phyloP scores from a whole-genome alignment of 2,888 invertebrate species.

The Labia minor region DNA sequence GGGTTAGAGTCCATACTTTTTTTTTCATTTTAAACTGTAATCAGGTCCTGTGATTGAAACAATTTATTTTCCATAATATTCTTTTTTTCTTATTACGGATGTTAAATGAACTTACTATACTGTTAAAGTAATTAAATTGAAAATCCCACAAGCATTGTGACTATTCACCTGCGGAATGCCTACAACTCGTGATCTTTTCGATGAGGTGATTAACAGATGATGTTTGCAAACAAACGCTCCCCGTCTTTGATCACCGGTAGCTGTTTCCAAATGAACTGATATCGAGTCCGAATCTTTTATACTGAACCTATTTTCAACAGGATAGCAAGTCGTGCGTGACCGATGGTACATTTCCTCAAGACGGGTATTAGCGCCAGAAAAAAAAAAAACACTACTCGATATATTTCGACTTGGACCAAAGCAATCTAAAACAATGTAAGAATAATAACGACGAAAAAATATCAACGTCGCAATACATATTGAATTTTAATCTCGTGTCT shows the following conservation, averaged over 20 bases:
- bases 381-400: not conserved
- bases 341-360: slow-evolving; percentile 2
- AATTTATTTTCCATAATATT: too few relatives aligned
- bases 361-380: slow-evolving; percentile 5
- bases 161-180: not conserved
- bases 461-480: too few relatives aligned
- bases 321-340: not conserved
- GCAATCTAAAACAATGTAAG: not conserved
- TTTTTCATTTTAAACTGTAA: too few relatives aligned
- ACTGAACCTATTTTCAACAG: not conserved
- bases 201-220: not conserved
- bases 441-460: not conserved
- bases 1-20: too few relatives aligned
- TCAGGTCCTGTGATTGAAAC: too few relatives aligned
- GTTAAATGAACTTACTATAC: too few relatives aligned
- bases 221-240: not conserved
- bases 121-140: too few relatives aligned
- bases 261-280: not conserved
- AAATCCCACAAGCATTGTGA: too few relatives aligned
- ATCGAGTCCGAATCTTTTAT: not conserved
- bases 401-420: not conserved
- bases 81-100: too few relatives aligned
- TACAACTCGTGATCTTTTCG: not conserved
- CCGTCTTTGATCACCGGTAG: not conserved
- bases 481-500: too few relatives aligned